Conservation (phyloP, 2,797 vertebrate species). For the Amblyopsis hoosieri region DNA sequence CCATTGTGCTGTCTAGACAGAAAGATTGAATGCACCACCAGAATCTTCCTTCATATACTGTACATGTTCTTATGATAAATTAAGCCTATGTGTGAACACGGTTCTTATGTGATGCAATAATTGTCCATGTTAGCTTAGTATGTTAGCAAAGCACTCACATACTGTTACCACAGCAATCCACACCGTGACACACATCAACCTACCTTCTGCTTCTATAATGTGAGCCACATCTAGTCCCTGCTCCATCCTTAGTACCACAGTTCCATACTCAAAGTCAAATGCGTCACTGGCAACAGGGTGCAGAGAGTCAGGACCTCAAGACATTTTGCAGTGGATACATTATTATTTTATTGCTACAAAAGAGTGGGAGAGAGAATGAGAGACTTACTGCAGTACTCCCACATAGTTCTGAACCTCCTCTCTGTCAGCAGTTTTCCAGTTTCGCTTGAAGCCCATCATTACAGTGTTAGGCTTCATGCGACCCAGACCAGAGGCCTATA, state of each 20-base stretch:
- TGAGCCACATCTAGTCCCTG: slow-evolving; percentile 93
- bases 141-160: too few species aligned
- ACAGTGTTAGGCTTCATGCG: slow-evolving; percentile 94
- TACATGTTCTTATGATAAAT: too few species aligned
- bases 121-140: too few species aligned
- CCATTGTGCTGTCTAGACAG: too few species aligned
- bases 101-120: too few species aligned
- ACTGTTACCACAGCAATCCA: too few species aligned
- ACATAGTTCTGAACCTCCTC: slow-evolving; percentile 86
- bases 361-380: slow-evolving; percentile 1
- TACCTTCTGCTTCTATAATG: slow-evolving; percentile 91
- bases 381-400: slow-evolving; percentile 93
- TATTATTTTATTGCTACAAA: neutral
- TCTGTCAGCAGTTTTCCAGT: slow-evolving; percentile 83
- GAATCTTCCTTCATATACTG: too few species aligned
- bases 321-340: neutral
- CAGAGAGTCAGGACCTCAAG: slow-evolving; percentile 9
- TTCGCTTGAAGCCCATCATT: slow-evolving; percentile 92
- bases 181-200: slow-evolving; percentile 11
- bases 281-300: slow-evolving; percentile 81
- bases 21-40: too few species aligned
- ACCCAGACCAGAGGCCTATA: slow-evolving; percentile 90
- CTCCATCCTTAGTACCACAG: slow-evolving; percentile 84
- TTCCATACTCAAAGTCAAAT: slow-evolving; percentile 93
- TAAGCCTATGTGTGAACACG: too few species aligned